Evolutionary conservation across 2,797 vertebrate genomes (phyloP).

Genomic region (Trachops cirrhosus): DNA sequence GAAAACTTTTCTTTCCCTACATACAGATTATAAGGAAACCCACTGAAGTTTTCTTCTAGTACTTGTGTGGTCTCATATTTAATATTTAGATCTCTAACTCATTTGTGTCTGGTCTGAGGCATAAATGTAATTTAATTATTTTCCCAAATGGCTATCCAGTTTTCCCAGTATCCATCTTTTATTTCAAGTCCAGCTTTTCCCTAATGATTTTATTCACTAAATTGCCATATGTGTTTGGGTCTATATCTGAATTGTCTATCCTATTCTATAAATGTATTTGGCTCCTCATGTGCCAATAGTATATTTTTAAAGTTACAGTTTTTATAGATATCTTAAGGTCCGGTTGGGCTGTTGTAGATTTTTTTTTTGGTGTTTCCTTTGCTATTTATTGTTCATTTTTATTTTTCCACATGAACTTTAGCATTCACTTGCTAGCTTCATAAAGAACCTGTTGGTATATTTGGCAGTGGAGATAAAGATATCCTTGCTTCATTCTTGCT

Average conservation of each 20-base stretch:
- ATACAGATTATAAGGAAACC: neutral
- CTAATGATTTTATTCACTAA: neutral
- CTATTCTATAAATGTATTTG: neutral
- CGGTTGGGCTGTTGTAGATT: neutral
- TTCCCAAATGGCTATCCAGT: neutral
- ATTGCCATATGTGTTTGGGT: neutral
- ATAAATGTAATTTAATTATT: neutral
- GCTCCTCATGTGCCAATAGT: neutral
- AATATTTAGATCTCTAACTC: neutral
- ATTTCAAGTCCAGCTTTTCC: neutral
- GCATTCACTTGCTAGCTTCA: neutral
- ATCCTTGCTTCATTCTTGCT: neutral
- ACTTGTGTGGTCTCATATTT: neutral
- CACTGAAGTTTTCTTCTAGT: neutral
- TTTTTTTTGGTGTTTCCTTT: neutral
- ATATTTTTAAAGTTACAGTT: neutral
- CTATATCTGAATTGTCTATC: neutral
- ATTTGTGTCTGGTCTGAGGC: neutral
- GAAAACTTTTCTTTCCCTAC: neutral
- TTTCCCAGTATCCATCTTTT: neutral
- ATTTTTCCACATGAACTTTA: neutral
- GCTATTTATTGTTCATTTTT: neutral
- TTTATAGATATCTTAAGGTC: neutral
- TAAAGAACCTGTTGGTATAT: neutral
- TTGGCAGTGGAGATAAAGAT: neutral